Conservation (phyloP, 2,113 vertebrate species). For the Setophaga coronata region DNA sequence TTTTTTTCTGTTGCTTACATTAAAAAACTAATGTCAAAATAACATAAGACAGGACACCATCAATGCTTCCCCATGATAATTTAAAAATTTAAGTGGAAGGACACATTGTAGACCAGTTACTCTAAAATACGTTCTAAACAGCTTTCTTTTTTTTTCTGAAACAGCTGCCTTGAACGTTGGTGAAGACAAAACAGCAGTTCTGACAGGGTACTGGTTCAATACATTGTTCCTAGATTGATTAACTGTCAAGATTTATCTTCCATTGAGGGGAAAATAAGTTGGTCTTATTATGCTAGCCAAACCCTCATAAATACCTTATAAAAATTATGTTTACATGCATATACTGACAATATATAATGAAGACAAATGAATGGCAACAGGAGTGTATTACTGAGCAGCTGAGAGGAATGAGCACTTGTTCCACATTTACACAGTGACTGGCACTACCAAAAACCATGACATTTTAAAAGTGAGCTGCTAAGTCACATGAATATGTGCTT, state of each 20-base stretch:
- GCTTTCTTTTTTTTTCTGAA: not conserved
- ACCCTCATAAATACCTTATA: not conserved
- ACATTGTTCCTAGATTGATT: conserved; percentile 10
- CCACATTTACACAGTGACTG: not conserved
- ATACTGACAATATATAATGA: not conserved
- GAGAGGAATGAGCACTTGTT: not conserved
- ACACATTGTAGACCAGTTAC: not conserved
- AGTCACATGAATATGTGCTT: not conserved
- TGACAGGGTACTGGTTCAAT: not conserved
- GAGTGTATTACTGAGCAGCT: not conserved
- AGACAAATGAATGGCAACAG: not conserved
- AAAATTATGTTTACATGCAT: not conserved
- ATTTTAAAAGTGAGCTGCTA: not conserved
- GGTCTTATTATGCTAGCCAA: not conserved
- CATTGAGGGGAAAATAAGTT: not conserved
- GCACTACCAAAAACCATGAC: fast-evolving
- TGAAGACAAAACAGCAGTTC: not conserved
- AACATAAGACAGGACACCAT: not conserved
- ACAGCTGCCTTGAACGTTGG: not conserved
- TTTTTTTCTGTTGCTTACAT: not conserved
- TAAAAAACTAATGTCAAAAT: not conserved
- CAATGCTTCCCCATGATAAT: not conserved
- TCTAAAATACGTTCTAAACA: not conserved
- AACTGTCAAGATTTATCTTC: not conserved
- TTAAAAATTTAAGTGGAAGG: not conserved